Conservation (phyloP, 2,797 vertebrate genomes). For the Cyprinodon diabolis region DNA sequence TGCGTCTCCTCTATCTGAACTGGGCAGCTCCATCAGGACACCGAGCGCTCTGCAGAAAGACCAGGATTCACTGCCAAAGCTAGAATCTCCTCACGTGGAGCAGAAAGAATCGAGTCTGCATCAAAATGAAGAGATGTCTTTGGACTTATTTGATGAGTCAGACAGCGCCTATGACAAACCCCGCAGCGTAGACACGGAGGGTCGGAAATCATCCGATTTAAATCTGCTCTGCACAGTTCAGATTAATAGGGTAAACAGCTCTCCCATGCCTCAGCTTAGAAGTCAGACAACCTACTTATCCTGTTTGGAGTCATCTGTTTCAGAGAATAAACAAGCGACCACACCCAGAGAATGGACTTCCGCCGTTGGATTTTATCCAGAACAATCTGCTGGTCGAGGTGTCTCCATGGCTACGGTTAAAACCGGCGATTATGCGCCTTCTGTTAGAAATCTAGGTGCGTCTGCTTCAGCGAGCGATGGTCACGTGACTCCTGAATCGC, state of each 20-base stretch:
- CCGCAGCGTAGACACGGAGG: not conserved
- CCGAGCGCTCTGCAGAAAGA: constrained; percentile 42
- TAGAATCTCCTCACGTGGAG: constrained; percentile 8
- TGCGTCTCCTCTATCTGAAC: constrained; percentile 10
- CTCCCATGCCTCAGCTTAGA: constrained; percentile 32
- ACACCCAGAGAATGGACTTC: not conserved
- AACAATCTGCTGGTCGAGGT: not conserved
- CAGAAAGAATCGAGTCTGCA: constrained; percentile 10
- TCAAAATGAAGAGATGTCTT: constrained; percentile 27
- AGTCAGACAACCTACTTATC: constrained; percentile 50
- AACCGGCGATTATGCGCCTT: not conserved
- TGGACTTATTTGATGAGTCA: constrained; percentile 19
- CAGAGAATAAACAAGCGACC: not conserved
- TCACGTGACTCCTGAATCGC: not conserved
- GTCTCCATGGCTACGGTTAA: not conserved
- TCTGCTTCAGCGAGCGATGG: not conserved
- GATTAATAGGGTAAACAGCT: constrained; percentile 48
- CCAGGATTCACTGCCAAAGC: constrained; percentile 12
- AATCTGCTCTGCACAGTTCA: constrained; percentile 47
- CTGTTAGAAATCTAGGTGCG: not conserved
- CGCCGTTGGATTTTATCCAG: not conserved
- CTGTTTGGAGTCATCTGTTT: constrained; percentile 41
- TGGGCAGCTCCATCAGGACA: constrained; percentile 18
- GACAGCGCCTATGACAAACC: constrained; percentile 4
- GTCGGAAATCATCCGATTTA: not conserved